Evolutionary conservation across 2,888 invertebrate species (phyloP).

Genomic region (Acanthococcus lagerstroemiae): DNA sequence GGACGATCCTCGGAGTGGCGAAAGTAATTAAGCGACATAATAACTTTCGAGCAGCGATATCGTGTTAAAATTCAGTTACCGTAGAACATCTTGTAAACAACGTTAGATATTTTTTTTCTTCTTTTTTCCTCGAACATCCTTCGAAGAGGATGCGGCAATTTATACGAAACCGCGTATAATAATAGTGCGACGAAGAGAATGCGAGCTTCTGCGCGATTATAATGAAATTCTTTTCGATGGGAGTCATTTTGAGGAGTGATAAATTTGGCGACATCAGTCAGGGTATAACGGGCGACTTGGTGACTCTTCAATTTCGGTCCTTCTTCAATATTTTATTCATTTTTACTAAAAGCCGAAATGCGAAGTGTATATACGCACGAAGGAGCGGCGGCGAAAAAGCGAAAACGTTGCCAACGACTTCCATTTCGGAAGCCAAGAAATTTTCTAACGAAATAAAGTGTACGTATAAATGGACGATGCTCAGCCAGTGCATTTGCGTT

Average conservation of each 20-base stretch:
- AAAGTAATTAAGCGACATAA: no score
- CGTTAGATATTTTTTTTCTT: no score
- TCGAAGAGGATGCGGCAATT: no score
- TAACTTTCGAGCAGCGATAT: no score
- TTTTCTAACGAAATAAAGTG: constrained; percentile 19
- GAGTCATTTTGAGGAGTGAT: not conserved
- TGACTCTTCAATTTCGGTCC: not conserved
- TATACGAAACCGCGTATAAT: no score
- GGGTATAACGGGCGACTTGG: not conserved
- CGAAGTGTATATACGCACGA: no score
- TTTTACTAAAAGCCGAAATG: not conserved
- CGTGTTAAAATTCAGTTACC: no score
- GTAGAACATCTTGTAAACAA: no score
- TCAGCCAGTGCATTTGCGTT: no score
- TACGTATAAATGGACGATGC: constrained; percentile 20
- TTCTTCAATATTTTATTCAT: not conserved
- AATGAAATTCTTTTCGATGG: not conserved
- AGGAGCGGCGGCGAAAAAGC: not conserved
- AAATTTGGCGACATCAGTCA: not conserved
- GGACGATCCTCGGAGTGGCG: no score
- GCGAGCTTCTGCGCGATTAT: not conserved
- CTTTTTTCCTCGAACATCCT: no score
- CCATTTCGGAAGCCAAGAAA: constrained; percentile 24
- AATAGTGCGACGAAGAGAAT: no score
- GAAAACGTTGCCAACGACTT: constrained; percentile 26